Evolutionary conservation across 2,888 invertebrate species (phyloP), one percentile per base, ranked within the genome.

Genomic region (Mythimna impura): DNA sequence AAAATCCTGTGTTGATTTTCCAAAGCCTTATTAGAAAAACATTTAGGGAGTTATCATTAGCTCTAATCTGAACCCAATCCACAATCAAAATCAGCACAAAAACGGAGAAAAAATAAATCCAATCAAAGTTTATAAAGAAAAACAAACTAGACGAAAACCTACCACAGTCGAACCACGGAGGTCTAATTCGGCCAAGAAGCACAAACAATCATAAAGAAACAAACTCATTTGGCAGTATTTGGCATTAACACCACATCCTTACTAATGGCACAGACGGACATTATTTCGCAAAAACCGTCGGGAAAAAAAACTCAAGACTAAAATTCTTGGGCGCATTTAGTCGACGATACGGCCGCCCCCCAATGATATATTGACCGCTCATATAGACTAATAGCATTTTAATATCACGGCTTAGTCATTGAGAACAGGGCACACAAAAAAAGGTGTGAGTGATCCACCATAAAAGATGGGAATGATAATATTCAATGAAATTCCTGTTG

Each of bases 321-420:
- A 93, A 92, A 94, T 93, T 92, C 92, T 91, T 93, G 93, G 92
- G 90, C 93, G 92, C 92, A 92, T 95, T 95, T 94, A 93, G 89
- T 86, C 88, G 91, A 73, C 92, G 94, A 94, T 93, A 94, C 94
- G 93, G 91, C 92, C 91, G 92, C 93, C 92, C 90, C 85, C 84
- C 76, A 92, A 94, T 95, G 95, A 95, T 95, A 95, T 95, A 95
- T 94, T 88, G 92, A 89, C 86, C 89, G 87, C 86, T 89, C 91
- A 90, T 92, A 91, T 93, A 91, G 91, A 92, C 94, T 96, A 96
- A 96, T 96, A 95, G 95, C 94, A 86, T 95, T 96, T 95, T 96
- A 96, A 96, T 96, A 87, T 92, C 92, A 86, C 80, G 90, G 90
- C 90, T 95, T 93, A 95, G 93, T 95, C 94, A 95, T 93, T 89